Base-by-base conservation (phyloP, 2,113 vertebrate genomes). In the Pipa parva region DNA sequence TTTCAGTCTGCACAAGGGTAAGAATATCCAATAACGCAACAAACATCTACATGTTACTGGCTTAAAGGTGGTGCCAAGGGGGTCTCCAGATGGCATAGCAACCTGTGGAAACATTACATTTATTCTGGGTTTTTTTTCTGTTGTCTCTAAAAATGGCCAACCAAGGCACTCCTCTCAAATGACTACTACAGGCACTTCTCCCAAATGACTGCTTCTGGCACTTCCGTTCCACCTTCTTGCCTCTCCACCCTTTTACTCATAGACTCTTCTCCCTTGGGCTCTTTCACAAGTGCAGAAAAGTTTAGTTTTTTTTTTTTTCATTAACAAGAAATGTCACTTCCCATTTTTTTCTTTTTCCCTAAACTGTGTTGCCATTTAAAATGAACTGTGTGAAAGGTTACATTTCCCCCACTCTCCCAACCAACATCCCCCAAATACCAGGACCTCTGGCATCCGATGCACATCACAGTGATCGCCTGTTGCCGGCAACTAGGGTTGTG, bases 321-420 rank as follows among this genome's bases (percentile, higher is more conserved):
- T n/a, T n/a, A n/a, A 42, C 15, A 49, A 17, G 21, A 45, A 24
- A 68, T 68, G 56, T 52, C 56, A 59, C 56, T 60, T 68, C 31
- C 31, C 65, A 12, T 52, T 26, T 26, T 28, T 22, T 55, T 25
- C 42, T 51, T 50, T 21, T 50, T 28, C 20, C 59, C n/a, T 11
- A 42, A 67, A 67, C 28, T 31, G n/a, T 22, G 22, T 18, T 68
- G 65, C 45, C 65, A 59, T 59, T 59, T 60, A 31, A 60, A 17
- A 52, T n/a, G 46, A 58, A 57, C 48, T 22, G 25, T 57, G 13
- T 57, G 55, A 68, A 68, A 68, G 65, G 65, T 68, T 46, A 68
- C 51, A 39, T 28, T 59, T n/a, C n/a, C n/a, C n/a, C 24, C 27
- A 24, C 20, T 46, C n/a, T 46, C 52, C 63, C 63, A 66, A 22